Percentiles rank a stretch among this genome's conserved stretches.
Evolutionary conservation across 2,888 invertebrate genomes (phyloP).

Genomic region (Pediacus dermestoides): DNA sequence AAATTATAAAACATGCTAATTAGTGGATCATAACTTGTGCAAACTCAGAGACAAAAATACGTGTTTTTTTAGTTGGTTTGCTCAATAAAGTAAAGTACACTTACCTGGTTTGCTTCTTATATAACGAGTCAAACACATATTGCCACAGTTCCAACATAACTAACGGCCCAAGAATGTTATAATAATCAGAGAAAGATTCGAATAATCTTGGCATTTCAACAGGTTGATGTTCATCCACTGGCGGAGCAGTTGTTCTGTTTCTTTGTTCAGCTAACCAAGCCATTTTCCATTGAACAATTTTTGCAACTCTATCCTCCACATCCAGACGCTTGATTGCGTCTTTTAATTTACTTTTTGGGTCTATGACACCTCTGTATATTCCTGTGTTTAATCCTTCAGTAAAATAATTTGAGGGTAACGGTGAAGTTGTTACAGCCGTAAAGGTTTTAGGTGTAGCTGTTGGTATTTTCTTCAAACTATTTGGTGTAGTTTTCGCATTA

Average conservation of each 20-base stretch:
- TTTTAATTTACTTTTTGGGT: constrained; percentile 2
- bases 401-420: too few species aligned
- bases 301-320: constrained; percentile 52
- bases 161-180: constrained; percentile 55
- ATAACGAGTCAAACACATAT: constrained; percentile 24
- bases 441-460: too few species aligned
- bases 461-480: not conserved
- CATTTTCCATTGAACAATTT: constrained; percentile 63
- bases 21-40: too few species aligned
- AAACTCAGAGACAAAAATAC: too few species aligned
- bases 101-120: constrained; percentile 21
- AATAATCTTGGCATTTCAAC: constrained; percentile 57
- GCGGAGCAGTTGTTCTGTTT: constrained; percentile 53
- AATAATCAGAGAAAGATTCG: constrained; percentile 58
- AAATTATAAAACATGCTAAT: too few species aligned
- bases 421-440: too few species aligned
- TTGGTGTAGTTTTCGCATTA: not conserved
- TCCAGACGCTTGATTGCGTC: constrained; percentile 2
- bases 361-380: too few species aligned
- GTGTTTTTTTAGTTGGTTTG: too few species aligned
- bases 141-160: constrained; percentile 64
- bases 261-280: constrained; percentile 62
- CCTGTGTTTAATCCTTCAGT: not conserved
- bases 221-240: constrained; percentile 51
- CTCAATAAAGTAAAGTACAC: constrained; percentile 21